phyloP scores from a whole-genome alignment of 64 coral and sea anemone species.

The Montipora cactus region DNA sequence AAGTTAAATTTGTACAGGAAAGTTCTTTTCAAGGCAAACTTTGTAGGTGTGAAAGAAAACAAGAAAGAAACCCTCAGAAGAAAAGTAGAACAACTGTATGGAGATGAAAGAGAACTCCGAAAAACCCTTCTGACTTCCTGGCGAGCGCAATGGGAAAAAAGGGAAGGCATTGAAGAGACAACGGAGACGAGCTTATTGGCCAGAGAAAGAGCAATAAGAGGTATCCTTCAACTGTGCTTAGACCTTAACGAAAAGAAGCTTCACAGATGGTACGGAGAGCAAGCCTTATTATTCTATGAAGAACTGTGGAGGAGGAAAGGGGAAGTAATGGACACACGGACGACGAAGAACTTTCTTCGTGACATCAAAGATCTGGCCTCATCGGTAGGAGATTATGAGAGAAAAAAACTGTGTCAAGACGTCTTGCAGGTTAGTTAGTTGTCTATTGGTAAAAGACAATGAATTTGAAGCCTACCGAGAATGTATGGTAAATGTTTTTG shows the following conservation, averaged over 20 bases:
- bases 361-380: not conserved
- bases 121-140: not conserved
- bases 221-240: not conserved
- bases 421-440: not conserved
- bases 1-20: not conserved
- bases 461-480: not conserved
- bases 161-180: not conserved
- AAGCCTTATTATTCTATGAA: not conserved
- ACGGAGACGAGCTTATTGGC: not conserved
- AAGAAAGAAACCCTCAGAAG: not conserved
- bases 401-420: not conserved
- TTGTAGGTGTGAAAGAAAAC: not conserved
- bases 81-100: not conserved
- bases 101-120: not conserved
- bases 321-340: not conserved
- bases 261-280: not conserved
- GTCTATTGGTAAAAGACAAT: not conserved
- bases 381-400: not conserved
- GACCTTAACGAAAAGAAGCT: not conserved
- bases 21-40: not conserved
- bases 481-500: too few species aligned
- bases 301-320: not conserved
- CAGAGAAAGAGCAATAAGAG: not conserved
- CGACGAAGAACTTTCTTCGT: not conserved
- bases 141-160: not conserved